A percentile compares a stretch with the other conserved stretches of the same genome.
Evolutionary conservation across 2,113 vertebrate genomes (phyloP).

Genomic region (Hymenochirus boettgeri): DNA sequence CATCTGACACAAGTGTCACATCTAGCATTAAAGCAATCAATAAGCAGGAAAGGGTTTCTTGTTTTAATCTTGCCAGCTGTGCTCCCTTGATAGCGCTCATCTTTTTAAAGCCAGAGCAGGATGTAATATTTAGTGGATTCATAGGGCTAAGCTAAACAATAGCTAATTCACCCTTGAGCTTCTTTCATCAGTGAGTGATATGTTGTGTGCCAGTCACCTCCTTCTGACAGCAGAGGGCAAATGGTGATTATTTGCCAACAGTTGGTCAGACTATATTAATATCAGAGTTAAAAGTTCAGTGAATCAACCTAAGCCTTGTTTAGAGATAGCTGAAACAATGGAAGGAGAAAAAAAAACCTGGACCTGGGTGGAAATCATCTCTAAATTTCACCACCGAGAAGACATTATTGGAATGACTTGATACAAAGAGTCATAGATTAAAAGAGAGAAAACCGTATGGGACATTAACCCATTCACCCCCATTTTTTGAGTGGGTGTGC

Average conservation of each 20-base stretch:
- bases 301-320: slow-evolving; percentile 29
- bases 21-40: slow-evolving; percentile 32
- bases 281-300: slow-evolving; percentile 31
- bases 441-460: no score
- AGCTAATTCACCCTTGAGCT: slow-evolving; percentile 22
- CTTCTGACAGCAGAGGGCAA: slow-evolving; percentile 34
- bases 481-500: no score
- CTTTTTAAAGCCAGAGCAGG: slow-evolving; percentile 8
- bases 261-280: slow-evolving; percentile 25
- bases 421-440: no score
- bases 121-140: slow-evolving; percentile 25
- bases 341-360: no score
- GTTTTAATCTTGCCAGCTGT: slow-evolving; percentile 33
- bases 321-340: no score
- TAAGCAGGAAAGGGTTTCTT: slow-evolving; percentile 34
- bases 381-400: no score
- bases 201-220: slow-evolving; percentile 27
- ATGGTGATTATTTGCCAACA: slow-evolving; percentile 33
- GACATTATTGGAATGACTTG: no score
- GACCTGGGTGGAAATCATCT: no score
- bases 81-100: slow-evolving; percentile 37
- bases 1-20: slow-evolving; percentile 18
- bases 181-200: slow-evolving; percentile 37
- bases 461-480: no score
- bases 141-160: slow-evolving; percentile 27